These are phyloP conservation scores for Phengaris alcon DNA, from an alignment of 2,888 invertebrate genomes.

Conservation along the genomic window DNA sequence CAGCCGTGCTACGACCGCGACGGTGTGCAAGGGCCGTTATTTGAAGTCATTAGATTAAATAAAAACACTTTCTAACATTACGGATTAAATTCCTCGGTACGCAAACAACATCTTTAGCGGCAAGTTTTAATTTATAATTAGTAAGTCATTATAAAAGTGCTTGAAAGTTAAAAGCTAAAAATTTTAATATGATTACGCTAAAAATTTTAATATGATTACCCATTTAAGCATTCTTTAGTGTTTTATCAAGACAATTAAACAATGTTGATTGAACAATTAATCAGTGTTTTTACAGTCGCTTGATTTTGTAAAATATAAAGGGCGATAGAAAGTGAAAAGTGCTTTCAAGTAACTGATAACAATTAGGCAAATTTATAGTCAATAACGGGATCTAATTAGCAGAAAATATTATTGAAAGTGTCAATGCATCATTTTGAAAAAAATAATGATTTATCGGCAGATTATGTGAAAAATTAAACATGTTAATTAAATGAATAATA, in stretches of 20 bases:
- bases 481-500: conserved; percentile 22
- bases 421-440: neutral
- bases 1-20: too few species aligned
- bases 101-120: neutral
- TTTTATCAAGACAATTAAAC: neutral
- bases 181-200: too few species aligned
- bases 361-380: conserved; percentile 7
- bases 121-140: conserved; percentile 4
- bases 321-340: neutral
- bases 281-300: neutral
- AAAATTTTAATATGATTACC: neutral
- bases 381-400: conserved; percentile 1
- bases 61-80: neutral
- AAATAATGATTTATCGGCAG: conserved; percentile 1
- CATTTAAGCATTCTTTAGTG: neutral
- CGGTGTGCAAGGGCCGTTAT: neutral
- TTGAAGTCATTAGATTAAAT: neutral
- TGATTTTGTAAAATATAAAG: neutral
- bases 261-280: neutral
- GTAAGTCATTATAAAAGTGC: neutral
- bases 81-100: neutral
- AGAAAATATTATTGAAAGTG: conserved; percentile 3
- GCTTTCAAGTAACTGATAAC: neutral
- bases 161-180: neutral
- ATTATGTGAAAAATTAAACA: conserved; percentile 13